These are phyloP conservation scores for Salmo trutta DNA, from an alignment of 2,797 vertebrate species.

Conservation along the genomic window DNA sequence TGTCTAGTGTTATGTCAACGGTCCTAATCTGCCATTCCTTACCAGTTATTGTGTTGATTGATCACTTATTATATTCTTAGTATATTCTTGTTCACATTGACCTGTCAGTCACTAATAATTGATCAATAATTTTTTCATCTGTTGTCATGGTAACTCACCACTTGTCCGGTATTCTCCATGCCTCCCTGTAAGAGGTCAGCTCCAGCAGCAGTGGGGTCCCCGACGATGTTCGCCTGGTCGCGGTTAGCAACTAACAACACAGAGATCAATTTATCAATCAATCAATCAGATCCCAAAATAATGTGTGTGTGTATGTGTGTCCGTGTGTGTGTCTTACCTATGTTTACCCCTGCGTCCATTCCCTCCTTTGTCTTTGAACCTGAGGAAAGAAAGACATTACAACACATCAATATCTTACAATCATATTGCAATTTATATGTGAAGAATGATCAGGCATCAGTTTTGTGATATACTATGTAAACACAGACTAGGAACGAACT, in stretches of 20 bases:
- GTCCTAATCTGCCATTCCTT: neutral
- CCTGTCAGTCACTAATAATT: neutral
- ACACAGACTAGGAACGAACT: neutral
- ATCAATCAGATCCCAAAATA: neutral
- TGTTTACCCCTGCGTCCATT: constrained; percentile 92
- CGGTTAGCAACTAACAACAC: constrained; percentile 86
- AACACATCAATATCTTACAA: neutral
- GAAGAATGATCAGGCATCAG: neutral
- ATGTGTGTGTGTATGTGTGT: neutral
- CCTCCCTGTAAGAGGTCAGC: constrained; percentile 86
- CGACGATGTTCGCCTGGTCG: constrained; percentile 91
- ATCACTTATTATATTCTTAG: too few relatives aligned
- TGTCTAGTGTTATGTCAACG: neutral
- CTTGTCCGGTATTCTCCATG: constrained; percentile 87
- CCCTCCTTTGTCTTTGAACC: constrained; percentile 96
- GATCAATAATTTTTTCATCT: neutral
- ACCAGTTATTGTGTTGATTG: neutral
- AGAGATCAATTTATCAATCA: constrained; percentile 3
- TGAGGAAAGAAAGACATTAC: constrained; percentile 57
- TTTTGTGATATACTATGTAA: neutral
- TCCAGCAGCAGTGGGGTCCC: constrained; percentile 81
- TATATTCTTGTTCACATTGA: neutral
- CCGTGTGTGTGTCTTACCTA: constrained; percentile 77
- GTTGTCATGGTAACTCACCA: constrained; percentile 73
- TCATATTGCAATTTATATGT: neutral